phyloP scores from a whole-genome alignment of 1,140 invertebrate species.

The Drosophila eugracilis region DNA sequence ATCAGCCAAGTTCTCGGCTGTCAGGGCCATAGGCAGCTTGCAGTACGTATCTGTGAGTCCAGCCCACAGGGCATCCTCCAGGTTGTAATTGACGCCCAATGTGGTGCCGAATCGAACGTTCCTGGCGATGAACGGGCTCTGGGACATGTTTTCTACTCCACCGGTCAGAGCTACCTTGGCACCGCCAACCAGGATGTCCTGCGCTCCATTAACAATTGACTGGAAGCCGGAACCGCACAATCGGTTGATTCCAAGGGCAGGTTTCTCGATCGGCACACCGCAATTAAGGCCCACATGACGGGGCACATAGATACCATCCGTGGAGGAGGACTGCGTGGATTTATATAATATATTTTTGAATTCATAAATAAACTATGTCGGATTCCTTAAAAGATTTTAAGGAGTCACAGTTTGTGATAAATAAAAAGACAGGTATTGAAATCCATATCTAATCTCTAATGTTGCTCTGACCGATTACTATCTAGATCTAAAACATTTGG shows the following conservation, averaged over 20 bases:
- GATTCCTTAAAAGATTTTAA: too few species aligned
- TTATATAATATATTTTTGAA: not conserved
- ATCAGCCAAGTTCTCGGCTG: slow-evolving; percentile 98
- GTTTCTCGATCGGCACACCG: slow-evolving; percentile 93
- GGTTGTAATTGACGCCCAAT: slow-evolving; percentile 91
- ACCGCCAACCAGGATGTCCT: slow-evolving; percentile 95
- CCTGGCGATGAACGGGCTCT: slow-evolving; percentile 95
- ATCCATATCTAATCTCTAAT: too few species aligned
- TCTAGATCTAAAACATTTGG: too few species aligned
- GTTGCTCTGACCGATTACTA: too few species aligned
- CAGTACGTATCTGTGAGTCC: slow-evolving; percentile 95
- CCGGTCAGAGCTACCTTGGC: slow-evolving; percentile 95
- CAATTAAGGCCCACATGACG: slow-evolving; percentile 93
- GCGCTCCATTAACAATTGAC: slow-evolving; percentile 94
- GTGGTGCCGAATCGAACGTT: slow-evolving; percentile 96
- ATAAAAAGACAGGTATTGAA: too few species aligned
- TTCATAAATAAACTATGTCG: too few species aligned
- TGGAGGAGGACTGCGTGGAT: slow-evolving; percentile 84
- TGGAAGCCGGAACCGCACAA: slow-evolving; percentile 98
- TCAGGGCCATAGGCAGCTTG: slow-evolving; percentile 97
- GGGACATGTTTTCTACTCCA: slow-evolving; percentile 98
- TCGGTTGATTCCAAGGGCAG: slow-evolving; percentile 94
- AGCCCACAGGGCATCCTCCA: slow-evolving; percentile 97
- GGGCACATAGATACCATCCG: slow-evolving; percentile 95
- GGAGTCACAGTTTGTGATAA: too few species aligned